A percentile compares a stretch with the other conserved stretches of the same genome.
Evolutionary conservation across 2,888 invertebrate genomes (phyloP).

Genomic region (Arctia plantaginis): DNA sequence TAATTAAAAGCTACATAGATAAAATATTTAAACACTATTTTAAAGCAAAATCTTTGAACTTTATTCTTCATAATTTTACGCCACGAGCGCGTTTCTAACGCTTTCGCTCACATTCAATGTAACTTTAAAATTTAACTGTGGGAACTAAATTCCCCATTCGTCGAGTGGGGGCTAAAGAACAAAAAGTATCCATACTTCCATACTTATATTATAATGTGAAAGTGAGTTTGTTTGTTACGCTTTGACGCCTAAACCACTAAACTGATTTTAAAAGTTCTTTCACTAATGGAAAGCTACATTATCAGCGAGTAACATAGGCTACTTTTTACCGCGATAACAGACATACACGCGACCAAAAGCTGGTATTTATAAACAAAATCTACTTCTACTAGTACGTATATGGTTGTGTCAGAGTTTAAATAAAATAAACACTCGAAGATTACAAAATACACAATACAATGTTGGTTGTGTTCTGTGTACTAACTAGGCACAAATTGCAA

Average conservation of each 20-base stretch:
- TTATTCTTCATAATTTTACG: background rate
- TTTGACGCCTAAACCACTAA: no score
- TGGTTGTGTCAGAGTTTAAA: background rate
- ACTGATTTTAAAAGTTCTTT: no score
- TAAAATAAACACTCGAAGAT: background rate
- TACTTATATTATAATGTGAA: no score
- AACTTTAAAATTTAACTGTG: slow-evolving; percentile 1
- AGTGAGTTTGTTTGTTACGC: no score
- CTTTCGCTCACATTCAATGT: slow-evolving; percentile 4
- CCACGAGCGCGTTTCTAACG: background rate
- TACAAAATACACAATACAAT: background rate
- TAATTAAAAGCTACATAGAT: background rate
- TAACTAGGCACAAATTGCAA: slow-evolving; percentile 1
- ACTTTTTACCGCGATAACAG: no score
- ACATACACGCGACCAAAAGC: no score
- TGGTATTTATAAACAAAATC: background rate
- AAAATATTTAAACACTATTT: background rate
- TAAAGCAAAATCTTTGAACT: background rate
- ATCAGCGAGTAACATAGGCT: no score
- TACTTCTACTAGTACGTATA: background rate
- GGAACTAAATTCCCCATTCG: background rate
- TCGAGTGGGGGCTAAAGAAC: background rate
- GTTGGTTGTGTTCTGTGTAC: background rate
- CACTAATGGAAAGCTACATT: no score
- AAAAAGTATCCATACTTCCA: background rate